Base-by-base conservation (phyloP, 92 coral and sea anemone genomes). In the Pocillopora meandrina region DNA sequence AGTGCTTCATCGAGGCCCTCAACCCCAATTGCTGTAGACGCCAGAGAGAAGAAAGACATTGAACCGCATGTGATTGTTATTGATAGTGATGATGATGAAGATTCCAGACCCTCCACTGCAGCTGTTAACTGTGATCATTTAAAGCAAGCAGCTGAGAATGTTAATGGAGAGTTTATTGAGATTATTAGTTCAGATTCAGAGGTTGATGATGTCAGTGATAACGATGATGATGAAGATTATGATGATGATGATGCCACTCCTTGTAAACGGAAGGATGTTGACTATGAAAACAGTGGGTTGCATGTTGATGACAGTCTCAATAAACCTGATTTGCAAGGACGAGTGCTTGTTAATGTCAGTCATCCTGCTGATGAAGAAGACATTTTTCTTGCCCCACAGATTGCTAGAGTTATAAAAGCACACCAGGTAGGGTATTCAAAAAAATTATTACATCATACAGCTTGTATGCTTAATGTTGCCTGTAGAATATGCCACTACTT, bases 331-430 rank as follows among this genome's bases (percentile, higher is more conserved):
- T 64, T 89, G 0, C 90, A 92, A 15, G 99, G 99, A 9, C 86
- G 89, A 64, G 99, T 96, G 31, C 81, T 92, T 68, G 99, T 94
- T 3, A 96, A 96, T 67, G 90, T 91, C 20, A 93, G 92, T 76
- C 99, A 96, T 75, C 99, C 99, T n/a, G 82, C 86, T 12, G 85
- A 76, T 19, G 99, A 96, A 78, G 93, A 92, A 59, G 98, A 96
- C 59, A 92, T 96, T 57, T 96, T 92, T 72, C 88, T 96, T 57
- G 90, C 96, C 5, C 92, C 98, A 2, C 95, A 92, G 42, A 82
- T 96, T 61, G 91, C 97, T 19, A 87, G 86, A 57, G 81, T 72
- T 67, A 93, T 94, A 13, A 96, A 94, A 71, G 95, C 99, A 19
- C 99, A 96, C 56, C 99, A 96, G 99, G 99, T 94, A 85, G 3